Conservation (phyloP, 2,888 invertebrate species). For the Apamea anceps region DNA sequence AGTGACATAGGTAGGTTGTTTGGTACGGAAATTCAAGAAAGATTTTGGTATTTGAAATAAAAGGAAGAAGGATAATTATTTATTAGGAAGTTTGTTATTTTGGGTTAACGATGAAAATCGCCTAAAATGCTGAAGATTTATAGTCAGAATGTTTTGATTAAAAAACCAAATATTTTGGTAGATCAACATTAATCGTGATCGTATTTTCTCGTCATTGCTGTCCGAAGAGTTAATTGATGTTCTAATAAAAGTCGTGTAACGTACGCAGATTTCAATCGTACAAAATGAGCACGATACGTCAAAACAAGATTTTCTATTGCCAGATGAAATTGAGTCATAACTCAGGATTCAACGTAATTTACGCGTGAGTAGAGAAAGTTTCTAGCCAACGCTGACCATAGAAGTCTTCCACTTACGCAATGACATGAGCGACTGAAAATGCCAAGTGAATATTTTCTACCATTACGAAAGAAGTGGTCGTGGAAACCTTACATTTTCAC, state of each 20-base stretch:
- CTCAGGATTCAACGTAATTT: slow-evolving; percentile 32
- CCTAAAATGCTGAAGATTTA: slow-evolving; percentile 24
- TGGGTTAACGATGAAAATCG: not conserved
- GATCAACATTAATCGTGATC: slow-evolving; percentile 23
- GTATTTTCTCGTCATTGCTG: slow-evolving; percentile 46
- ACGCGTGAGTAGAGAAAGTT: slow-evolving; percentile 52
- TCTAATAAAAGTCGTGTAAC: slow-evolving; percentile 42
- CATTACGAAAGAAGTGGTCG: slow-evolving; percentile 16
- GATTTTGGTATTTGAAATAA: not conserved
- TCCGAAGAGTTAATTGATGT: slow-evolving; percentile 43
- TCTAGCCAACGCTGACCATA: slow-evolving; percentile 18
- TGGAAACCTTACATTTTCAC: slow-evolving; percentile 19
- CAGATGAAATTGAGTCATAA: slow-evolving; percentile 37
- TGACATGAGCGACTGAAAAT: slow-evolving; percentile 14
- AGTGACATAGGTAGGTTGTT: slow-evolving; percentile 42
- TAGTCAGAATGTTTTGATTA: slow-evolving; percentile 27
- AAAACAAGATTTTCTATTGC: slow-evolving; percentile 48
- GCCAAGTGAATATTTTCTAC: slow-evolving; percentile 25
- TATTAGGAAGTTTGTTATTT: slow-evolving; percentile 13
- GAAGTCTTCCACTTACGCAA: slow-evolving; percentile 19
- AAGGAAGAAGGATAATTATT: not conserved
- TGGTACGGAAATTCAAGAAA: slow-evolving; percentile 16
- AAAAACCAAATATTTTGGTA: slow-evolving; percentile 37
- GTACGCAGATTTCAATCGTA: slow-evolving; percentile 24
- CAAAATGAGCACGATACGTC: slow-evolving; percentile 12